Percentiles rank a stretch among this genome's conserved stretches.
phyloP scores from a whole-genome alignment of 1,140 invertebrate species.

The Ruditapes philippinarum region DNA sequence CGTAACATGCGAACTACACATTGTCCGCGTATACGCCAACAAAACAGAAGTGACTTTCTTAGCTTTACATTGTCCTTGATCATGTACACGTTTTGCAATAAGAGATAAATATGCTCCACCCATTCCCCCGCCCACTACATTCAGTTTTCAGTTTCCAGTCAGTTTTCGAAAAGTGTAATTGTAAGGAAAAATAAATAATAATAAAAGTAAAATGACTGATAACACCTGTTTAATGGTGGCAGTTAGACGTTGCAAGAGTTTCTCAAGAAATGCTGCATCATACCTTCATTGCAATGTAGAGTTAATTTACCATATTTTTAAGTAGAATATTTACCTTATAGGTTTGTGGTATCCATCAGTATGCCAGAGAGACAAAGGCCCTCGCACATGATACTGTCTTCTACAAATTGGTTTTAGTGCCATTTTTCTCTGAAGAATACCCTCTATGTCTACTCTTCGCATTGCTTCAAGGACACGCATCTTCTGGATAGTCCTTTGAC shows the following conservation, averaged over 20 bases:
- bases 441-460: conserved; percentile 51
- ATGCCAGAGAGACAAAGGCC: conserved; percentile 55
- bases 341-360: conserved; percentile 54
- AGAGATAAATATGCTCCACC: too few relatives aligned
- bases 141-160: too few relatives aligned
- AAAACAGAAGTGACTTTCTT: too few relatives aligned
- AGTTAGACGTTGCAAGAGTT: conserved; percentile 5
- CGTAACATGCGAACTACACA: too few relatives aligned
- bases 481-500: conserved; percentile 45
- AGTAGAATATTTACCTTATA: conserved; percentile 42
- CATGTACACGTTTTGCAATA: too few relatives aligned
- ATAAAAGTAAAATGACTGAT: neutral
- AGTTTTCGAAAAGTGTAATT: too few relatives aligned
- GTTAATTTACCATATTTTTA: conserved; percentile 32
- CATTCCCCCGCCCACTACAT: too few relatives aligned
- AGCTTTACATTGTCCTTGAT: too few relatives aligned
- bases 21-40: too few relatives aligned
- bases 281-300: neutral
- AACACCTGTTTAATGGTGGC: neutral
- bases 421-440: conserved; percentile 49
- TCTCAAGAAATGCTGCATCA: conserved; percentile 5
- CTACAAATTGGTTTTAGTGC: conserved; percentile 40
- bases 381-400: conserved; percentile 46
- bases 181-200: neutral
- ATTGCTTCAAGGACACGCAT: conserved; percentile 50